Evolutionary conservation across 2,113 vertebrate species (phyloP).

Genomic region (Leptocoma aspasia): DNA sequence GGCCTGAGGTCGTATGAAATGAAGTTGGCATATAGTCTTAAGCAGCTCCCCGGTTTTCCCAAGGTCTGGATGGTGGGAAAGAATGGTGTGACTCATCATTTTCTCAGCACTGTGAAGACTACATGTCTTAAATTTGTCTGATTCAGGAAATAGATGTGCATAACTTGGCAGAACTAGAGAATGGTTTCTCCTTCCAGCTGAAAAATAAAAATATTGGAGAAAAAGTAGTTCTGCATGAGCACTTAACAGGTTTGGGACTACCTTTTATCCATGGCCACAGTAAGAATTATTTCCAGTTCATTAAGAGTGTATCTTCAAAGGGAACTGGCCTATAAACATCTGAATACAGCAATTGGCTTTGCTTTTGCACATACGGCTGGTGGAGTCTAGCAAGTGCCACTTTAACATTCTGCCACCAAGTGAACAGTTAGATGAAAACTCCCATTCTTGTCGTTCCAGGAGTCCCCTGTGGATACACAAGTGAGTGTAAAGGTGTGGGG

Average conservation of each 20-base stretch:
- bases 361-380: neutral
- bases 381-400: neutral
- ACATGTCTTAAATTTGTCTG: neutral
- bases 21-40: neutral
- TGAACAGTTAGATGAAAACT: neutral
- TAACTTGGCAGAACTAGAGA: neutral
- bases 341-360: neutral
- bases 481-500: neutral
- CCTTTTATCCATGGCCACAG: neutral
- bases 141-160: neutral
- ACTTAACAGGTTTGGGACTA: neutral
- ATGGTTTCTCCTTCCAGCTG: neutral
- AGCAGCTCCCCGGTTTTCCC: neutral
- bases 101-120: neutral
- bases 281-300: neutral
- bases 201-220: neutral
- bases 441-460: neutral
- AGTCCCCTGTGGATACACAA: neutral
- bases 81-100: neutral
- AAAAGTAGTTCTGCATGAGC: neutral
- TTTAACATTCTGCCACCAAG: neutral
- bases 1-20: neutral
- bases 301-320: neutral
- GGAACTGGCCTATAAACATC: neutral
- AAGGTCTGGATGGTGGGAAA: neutral